Conservation (phyloP, 2,888 invertebrate species). For the Augiades crinisus region DNA sequence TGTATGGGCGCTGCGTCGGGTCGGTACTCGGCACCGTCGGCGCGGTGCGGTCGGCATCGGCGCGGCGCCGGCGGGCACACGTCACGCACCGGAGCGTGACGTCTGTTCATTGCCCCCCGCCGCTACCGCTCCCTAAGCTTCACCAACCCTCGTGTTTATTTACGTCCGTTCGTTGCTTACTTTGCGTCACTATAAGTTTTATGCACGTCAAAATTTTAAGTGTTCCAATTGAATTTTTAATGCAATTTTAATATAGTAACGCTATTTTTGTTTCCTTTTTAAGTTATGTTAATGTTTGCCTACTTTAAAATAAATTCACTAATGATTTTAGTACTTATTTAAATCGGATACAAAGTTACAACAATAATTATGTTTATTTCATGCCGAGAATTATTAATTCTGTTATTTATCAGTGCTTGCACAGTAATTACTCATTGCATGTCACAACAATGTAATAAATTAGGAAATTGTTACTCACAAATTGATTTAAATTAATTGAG, state of each 20-base stretch:
- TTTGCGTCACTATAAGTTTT: background rate
- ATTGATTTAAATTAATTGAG: slow-evolving; percentile 20
- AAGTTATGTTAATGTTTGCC: too few relatives aligned
- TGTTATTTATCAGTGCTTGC: slow-evolving; percentile 11
- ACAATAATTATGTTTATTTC: too few relatives aligned
- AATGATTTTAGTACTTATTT: background rate
- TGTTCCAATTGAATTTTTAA: background rate
- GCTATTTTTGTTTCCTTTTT: too few relatives aligned
- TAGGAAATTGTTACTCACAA: slow-evolving; percentile 2
- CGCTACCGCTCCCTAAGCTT: slow-evolving; percentile 3
- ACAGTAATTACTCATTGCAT: slow-evolving; percentile 11
- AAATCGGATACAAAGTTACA: too few relatives aligned
- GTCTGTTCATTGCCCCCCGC: slow-evolving; percentile 42
- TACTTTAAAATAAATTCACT: too few relatives aligned
- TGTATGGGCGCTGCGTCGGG: slow-evolving; percentile 41
- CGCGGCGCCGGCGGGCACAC: slow-evolving; percentile 56
- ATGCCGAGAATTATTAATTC: background rate
- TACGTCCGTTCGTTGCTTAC: slow-evolving; percentile 12
- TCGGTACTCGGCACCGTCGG: slow-evolving; percentile 34
- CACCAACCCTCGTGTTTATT: slow-evolving; percentile 20
- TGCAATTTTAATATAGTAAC: too few relatives aligned
- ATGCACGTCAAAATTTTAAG: background rate
- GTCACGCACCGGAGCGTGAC: slow-evolving; percentile 64
- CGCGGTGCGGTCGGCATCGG: slow-evolving; percentile 39
- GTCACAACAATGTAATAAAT: slow-evolving; percentile 23